Conservation (phyloP, 2,888 invertebrate species). For the Teinopalpus imperialis region DNA sequence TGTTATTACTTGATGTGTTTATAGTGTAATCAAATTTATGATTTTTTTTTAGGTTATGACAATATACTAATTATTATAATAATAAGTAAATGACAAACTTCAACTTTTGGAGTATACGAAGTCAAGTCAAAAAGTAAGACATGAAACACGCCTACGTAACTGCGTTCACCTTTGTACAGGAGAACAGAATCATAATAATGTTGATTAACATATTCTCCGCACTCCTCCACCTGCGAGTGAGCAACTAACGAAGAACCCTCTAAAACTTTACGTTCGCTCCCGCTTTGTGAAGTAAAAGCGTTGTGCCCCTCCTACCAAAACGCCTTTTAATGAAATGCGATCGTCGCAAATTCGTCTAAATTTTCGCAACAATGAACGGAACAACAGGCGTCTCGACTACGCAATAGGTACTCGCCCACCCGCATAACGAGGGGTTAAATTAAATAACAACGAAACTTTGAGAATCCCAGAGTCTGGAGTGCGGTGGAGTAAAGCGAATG, state of each 20-base stretch:
- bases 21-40: too few species aligned
- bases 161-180: slow-evolving; percentile 22
- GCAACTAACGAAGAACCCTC: slow-evolving; percentile 72
- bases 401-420: slow-evolving; percentile 55
- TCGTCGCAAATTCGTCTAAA: slow-evolving; percentile 74
- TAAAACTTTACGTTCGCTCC: slow-evolving; percentile 65
- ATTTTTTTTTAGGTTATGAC: too few species aligned
- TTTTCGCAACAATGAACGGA: slow-evolving; percentile 69
- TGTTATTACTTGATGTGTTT: too few species aligned
- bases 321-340: slow-evolving; percentile 72
- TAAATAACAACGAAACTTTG: slow-evolving; percentile 74
- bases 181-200: slow-evolving; percentile 30
- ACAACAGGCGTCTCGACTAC: slow-evolving; percentile 56
- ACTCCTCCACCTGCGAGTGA: slow-evolving; percentile 57
- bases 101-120: neutral
- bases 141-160: neutral
- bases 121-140: neutral
- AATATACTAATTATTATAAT: too few species aligned
- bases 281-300: slow-evolving; percentile 72
- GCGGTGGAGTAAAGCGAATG: slow-evolving; percentile 39
- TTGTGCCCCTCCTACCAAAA: slow-evolving; percentile 65
- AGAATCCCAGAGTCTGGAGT: slow-evolving; percentile 44
- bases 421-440: slow-evolving; percentile 74
- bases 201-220: slow-evolving; percentile 42
- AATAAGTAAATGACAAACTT: too few species aligned